These are phyloP conservation scores for Apodemus sylvaticus DNA, from an alignment of 2,113 vertebrate species.

Conservation along the genomic window DNA sequence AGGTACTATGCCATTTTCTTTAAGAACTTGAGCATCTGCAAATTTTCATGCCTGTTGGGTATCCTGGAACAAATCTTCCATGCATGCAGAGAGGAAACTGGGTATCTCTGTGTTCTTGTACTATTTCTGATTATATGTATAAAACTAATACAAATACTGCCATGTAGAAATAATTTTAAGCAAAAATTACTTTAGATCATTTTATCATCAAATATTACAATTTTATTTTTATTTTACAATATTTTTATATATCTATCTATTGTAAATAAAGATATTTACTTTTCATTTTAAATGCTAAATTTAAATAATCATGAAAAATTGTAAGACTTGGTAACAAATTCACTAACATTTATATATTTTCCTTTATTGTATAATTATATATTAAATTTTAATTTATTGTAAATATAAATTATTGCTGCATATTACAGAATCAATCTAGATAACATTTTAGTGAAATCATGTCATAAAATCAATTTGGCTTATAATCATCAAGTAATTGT, in stretches of 20 bases:
- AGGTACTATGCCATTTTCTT: too few species aligned
- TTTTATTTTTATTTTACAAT: neutral
- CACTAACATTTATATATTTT: neutral
- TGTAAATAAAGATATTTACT: neutral
- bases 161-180: conserved; percentile 32
- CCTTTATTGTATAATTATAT: neutral
- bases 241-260: neutral
- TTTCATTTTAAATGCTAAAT: conserved; percentile 41
- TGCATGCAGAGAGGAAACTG: neutral
- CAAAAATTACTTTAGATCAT: neutral
- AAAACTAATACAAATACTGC: neutral
- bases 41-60: neutral
- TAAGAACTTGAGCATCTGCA: neutral
- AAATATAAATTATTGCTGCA: neutral
- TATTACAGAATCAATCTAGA: conserved; percentile 29
- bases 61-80: neutral
- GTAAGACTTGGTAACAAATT: neutral
- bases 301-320: conserved; percentile 37
- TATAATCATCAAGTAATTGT: neutral
- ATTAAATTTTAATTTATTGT: neutral
- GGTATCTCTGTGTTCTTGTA: neutral
- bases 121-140: neutral
- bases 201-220: neutral
- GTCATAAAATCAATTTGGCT: neutral
- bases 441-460: neutral